phyloP scores from a whole-genome alignment of 2,888 invertebrate species.

The Anagyrus pseudococci region DNA sequence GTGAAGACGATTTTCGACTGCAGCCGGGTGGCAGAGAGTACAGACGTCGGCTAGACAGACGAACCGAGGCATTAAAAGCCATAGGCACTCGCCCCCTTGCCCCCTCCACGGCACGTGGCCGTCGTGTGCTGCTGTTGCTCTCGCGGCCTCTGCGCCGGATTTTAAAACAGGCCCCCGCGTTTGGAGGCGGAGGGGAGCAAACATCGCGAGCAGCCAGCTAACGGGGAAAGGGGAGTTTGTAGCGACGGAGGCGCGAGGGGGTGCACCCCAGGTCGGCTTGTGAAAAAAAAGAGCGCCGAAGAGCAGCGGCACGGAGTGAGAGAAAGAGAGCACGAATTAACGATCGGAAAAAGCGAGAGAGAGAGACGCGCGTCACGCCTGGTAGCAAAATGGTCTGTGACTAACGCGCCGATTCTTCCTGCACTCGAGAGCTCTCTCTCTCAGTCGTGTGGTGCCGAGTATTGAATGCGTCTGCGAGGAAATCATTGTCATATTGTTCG shows the following conservation, averaged over 20 bases:
- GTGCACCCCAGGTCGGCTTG: neutral
- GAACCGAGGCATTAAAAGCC: constrained; percentile 46
- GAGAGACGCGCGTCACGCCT: constrained; percentile 55
- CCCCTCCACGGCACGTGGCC: constrained; percentile 60
- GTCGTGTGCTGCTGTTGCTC: constrained; percentile 36
- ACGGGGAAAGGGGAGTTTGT: too few relatives aligned
- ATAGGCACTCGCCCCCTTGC: too few relatives aligned
- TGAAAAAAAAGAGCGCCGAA: constrained; percentile 14
- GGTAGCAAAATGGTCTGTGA: constrained; percentile 61
- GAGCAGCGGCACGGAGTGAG: neutral
- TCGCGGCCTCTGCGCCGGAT: too few relatives aligned
- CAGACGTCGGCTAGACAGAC: too few relatives aligned
- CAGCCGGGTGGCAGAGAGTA: too few relatives aligned
- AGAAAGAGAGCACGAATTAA: constrained; percentile 48
- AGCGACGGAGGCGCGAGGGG: constrained; percentile 23
- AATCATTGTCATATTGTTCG: constrained; percentile 56
- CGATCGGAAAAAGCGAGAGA: constrained; percentile 50
- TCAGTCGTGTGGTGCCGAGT: constrained; percentile 1
- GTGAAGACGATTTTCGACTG: too few relatives aligned
- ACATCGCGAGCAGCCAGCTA: too few relatives aligned
- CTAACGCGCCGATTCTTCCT: constrained; percentile 55
- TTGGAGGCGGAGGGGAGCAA: too few relatives aligned
- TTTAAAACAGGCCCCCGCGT: too few relatives aligned
- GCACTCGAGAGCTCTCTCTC: constrained; percentile 39
- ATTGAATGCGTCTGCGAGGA: constrained; percentile 43